Evolutionary conservation across 92 coral and sea anemone species (phyloP), one percentile per base, ranked within the genome.

Genomic region (Porites divaricata): DNA sequence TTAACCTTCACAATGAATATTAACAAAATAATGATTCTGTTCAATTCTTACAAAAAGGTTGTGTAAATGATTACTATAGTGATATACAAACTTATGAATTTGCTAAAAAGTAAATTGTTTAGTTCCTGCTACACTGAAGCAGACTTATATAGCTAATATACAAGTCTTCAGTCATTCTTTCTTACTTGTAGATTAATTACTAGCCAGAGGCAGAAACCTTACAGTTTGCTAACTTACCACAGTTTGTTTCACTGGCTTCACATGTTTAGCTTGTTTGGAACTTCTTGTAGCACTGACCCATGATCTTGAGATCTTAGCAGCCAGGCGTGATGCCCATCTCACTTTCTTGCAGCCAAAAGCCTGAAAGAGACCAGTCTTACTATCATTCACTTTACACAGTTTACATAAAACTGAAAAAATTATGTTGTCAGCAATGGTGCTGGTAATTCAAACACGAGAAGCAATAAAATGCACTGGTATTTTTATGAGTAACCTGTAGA

Each of bases 311-410:
- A n/a, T 71, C n/a, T 48, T 81, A 8, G 49, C 16, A 19, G 78
- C 61, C 16, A 72, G 48, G 62, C 25, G 48, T 41, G 76, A 57
- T n/a, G 71, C 72, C 58, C 71, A 61, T 71, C 78, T 58, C 21
- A 81, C 61, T 19, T 59, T 45, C 15, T 72, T 20, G 26, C 78
- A 70, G 50, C 58, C 19, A 81, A 66, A 71, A 15, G 61, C 12
- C 86, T 81, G 62, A 1, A 41, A 71, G 54, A 24, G 8, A 20
- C 28, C 9, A 51, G n/a, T 51, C 67, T 25, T 69, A 69, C 11
- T 6, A 12, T 14, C 41, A 69, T 26, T 26, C 53, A 25, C 0
- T 26, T 6, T 10, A 63, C n/a, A 63, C 9, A 63, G 68, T 12
- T 12, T 12, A 57, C 14, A 57, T 17, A 4, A 17, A 57, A 57